Base-by-base conservation (phyloP, 1,140 invertebrate genomes). In the Nylanderia fulva region DNA sequence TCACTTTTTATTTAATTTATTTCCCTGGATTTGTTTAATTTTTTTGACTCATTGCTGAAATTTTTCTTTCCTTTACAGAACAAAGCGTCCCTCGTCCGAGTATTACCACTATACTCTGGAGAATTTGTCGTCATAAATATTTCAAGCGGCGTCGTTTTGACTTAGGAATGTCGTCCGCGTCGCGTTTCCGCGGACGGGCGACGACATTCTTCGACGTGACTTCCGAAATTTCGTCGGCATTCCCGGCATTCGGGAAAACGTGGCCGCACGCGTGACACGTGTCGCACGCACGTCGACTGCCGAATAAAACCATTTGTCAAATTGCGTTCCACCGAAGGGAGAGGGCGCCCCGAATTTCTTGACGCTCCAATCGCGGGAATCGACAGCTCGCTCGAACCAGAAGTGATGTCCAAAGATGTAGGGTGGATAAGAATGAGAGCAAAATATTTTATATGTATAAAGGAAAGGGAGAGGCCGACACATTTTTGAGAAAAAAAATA, bases 291-390 rank as follows among this genome's bases (percentile, higher is more conserved):
- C 87, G 85, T 91, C 90, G 87, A 86, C 86, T 85, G 76, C 82
- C 88, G 85, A 86, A 90, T 90, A 89, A 88, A 84, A 80, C 89
- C 88, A 91, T 91, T 91, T 91, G 89, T 91, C 91, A 91, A 88
- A 88, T 87, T 84, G 79, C 72, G 66, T 77, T 84, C 54, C 42
- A 21, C 48, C 42, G 61, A 54, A 68, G 27, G 33, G 27, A n/a
- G n/a, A 13, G 18, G 80, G 24, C 66, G 45, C 45, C 82, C 52
- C 9, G 80, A 68, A 85, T 88, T 88, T 58, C 74, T 72, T 69
- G 76, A 80, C 48, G 33, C 21, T 29, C 9, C 45, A 48, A 48
- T 48, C 63, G 21, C 33, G 68, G 48, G 48, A 39, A 69, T 56
- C 66, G 33, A 24, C 76, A 69, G 33, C 29, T 27, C 29, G 48